These are phyloP conservation scores for Plodia interpunctella DNA, from an alignment of 1,140 invertebrate genomes.

Conservation along the genomic window DNA sequence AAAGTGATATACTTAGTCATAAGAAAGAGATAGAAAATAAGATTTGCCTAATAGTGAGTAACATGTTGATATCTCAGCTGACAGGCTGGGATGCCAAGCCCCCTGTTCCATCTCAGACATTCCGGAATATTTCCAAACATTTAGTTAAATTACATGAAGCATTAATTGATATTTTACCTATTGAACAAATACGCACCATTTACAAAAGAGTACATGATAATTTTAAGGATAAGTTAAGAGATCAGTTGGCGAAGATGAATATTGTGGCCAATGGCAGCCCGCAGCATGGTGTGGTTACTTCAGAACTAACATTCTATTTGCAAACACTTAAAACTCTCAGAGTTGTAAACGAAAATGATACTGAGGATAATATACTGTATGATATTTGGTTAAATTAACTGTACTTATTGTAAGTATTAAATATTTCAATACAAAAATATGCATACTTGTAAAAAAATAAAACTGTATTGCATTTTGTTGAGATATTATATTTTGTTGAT, in stretches of 20 bases:
- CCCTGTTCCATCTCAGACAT: slow-evolving; percentile 94
- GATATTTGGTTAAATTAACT: slow-evolving; percentile 86
- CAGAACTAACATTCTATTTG: slow-evolving; percentile 96
- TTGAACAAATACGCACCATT: slow-evolving; percentile 82
- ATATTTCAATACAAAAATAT: slow-evolving; percentile 11
- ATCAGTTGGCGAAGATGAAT: slow-evolving; percentile 90
- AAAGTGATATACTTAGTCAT: slow-evolving; percentile 91
- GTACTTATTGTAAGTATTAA: slow-evolving; percentile 6
- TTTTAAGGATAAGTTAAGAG: slow-evolving; percentile 91
- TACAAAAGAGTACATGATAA: slow-evolving; percentile 91
- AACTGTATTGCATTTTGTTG: neutral
- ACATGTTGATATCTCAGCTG: slow-evolving; percentile 87
- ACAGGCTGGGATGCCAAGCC: slow-evolving; percentile 94
- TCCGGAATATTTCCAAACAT: slow-evolving; percentile 94
- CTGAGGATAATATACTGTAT: slow-evolving; percentile 85
- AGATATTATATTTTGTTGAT: neutral
- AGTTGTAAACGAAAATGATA: slow-evolving; percentile 85
- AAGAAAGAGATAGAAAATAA: slow-evolving; percentile 94
- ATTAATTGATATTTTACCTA: slow-evolving; percentile 87
- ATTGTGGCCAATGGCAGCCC: slow-evolving; percentile 97
- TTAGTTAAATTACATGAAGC: slow-evolving; percentile 95
- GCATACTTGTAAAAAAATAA: slow-evolving; percentile 6
- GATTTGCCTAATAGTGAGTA: slow-evolving; percentile 92
- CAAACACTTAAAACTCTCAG: slow-evolving; percentile 93
- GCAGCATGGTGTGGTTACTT: slow-evolving; percentile 96